These are phyloP conservation scores for Rhinogobio ventralis DNA, from an alignment of 2,797 vertebrate species.

Conservation along the genomic window DNA sequence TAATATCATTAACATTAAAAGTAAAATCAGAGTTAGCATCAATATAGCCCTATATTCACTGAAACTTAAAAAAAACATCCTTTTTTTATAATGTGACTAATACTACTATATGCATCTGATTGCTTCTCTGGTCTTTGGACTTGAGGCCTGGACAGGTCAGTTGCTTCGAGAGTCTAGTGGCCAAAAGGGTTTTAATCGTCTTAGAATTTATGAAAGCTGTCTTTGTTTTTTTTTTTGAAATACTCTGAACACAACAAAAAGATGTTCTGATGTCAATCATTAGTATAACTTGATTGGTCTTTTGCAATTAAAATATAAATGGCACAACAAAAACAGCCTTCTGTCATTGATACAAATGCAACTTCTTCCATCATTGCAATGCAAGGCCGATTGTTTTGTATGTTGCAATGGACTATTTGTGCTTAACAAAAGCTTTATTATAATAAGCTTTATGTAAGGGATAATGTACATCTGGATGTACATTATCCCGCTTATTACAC, in stretches of 20 bases:
- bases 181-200: conserved; percentile 1
- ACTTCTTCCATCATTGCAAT: not conserved
- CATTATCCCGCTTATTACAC: no score
- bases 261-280: not conserved
- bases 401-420: not conserved
- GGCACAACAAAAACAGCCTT: not conserved
- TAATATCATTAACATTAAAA: not conserved
- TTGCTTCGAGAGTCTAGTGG: conserved; percentile 9
- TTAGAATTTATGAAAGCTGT: conserved; percentile 11
- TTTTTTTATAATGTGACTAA: not conserved
- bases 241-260: not conserved
- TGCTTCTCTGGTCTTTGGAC: conserved; percentile 10
- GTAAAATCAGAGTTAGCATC: not conserved
- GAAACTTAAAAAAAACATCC: not conserved
- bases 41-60: not conserved
- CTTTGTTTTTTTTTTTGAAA: conserved; percentile 1
- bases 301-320: conserved; percentile 2
- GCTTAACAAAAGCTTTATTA: not conserved
- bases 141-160: not conserved
- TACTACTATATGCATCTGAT: not conserved
- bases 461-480: no score
- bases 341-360: not conserved
- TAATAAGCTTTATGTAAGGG: not conserved
- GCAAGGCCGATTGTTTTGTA: not conserved
- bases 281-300: not conserved